Evolutionary conservation across 2,888 invertebrate genomes (phyloP), one percentile per base, ranked within the genome.

Genomic region (Phymatocera aterrima): DNA sequence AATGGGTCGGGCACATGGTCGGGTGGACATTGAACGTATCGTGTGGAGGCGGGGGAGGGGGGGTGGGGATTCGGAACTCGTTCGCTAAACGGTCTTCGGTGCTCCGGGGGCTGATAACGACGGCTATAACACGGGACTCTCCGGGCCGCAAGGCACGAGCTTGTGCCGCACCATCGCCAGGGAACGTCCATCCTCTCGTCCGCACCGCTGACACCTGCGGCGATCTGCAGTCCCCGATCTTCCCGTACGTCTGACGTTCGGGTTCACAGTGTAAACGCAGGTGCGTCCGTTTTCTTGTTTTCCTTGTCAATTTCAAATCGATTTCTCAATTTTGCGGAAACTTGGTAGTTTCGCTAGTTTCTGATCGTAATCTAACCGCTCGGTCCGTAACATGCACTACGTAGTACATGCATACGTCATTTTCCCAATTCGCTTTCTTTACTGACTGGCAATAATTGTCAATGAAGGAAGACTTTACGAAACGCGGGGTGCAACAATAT

Each of bases 101-200:
- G n/a, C 6, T 57, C 54, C 75, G 57, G 75, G 75, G 24, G 28
- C 60, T 75, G 75, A 75, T 75, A 75, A 75, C 75, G 75, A 21
- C 40, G 54, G 24, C 40, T 57, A 75, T 57, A 75, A 75, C 57
- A 75, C 57, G 37, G 75, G 60, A 43, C 43, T 72, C 51, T 43
- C 51, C 48, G 72, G 12, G n/a, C 51, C 72, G 31, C 31, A 72
- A 72, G 72, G 34, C 46, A 28, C 31, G 72, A 72, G 72, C 72
- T 31, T 21, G 48, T 15, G 51, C 51, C 21, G 51, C 72, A 48
- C 72, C 51, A 72, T 51, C 72, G 51, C 15, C 72, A 18, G 72
- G 34, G 72, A 51, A 51, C 31, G 72, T 48, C 57, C 24, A 57
- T 57, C 57, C 28, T 24, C 28, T 57, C n/a, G n/a, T n/a, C n/a